These are phyloP conservation scores for Euleptes europaea DNA, from an alignment of 2,113 vertebrate genomes.

Conservation along the genomic window DNA sequence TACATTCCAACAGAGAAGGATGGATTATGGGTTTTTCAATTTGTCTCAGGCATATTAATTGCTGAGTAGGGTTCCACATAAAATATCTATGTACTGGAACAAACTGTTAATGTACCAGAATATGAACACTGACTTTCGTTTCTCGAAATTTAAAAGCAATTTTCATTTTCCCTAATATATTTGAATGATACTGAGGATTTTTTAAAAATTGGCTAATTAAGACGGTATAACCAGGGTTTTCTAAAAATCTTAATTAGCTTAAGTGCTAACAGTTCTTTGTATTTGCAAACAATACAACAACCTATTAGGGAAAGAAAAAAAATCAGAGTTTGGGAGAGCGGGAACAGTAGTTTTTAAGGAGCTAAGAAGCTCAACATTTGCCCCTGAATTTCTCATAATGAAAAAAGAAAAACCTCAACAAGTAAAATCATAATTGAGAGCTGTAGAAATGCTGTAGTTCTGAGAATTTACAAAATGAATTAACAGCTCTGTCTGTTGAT, in stretches of 20 bases:
- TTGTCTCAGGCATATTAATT: slow-evolving; percentile 82
- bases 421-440: slow-evolving; percentile 48
- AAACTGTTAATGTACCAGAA: slow-evolving; percentile 83
- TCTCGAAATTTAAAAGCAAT: slow-evolving; percentile 76
- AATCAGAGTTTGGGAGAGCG: slow-evolving; percentile 45
- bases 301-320: slow-evolving; percentile 69
- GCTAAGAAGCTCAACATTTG: slow-evolving; percentile 51
- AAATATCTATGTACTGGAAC: slow-evolving; percentile 84
- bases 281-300: slow-evolving; percentile 65
- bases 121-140: slow-evolving; percentile 76
- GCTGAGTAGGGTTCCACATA: slow-evolving; percentile 78
- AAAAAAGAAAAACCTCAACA: slow-evolving; percentile 40
- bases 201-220: slow-evolving; percentile 66
- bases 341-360: slow-evolving; percentile 61
- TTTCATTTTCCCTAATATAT: slow-evolving; percentile 55
- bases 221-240: slow-evolving; percentile 59
- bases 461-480: slow-evolving; percentile 35
- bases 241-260: slow-evolving; percentile 75
- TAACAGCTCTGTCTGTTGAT: background rate
- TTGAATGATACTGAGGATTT: slow-evolving; percentile 30
- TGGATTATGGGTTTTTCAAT: slow-evolving; percentile 81
- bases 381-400: slow-evolving; percentile 33
- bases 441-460: slow-evolving; percentile 45
- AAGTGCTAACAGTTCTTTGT: slow-evolving; percentile 70
- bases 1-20: slow-evolving; percentile 77